Evolutionary conservation across 2,888 invertebrate species (phyloP), one percentile per base, ranked within the genome.

Genomic region (Coenonympha glycerion): DNA sequence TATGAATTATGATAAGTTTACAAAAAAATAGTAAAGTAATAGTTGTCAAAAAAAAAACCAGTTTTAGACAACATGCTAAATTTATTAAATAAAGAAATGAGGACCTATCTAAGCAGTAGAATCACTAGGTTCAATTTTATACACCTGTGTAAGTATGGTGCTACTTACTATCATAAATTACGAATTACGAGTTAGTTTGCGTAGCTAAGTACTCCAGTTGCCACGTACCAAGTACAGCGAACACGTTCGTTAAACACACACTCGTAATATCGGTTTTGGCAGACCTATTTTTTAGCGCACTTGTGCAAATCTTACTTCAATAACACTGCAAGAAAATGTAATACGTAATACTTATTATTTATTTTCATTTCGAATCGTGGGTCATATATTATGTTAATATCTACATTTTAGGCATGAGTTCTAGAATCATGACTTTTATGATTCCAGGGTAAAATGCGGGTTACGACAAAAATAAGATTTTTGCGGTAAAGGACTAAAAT

Each of bases 301-400:
- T 55, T 55, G 47, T 49, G 36, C 47, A 52, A 49, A 56, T 51
- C n/a, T 41, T 41, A 11, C 18, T 16, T 41, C 13, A 6, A 16
- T 41, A 6, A 28, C n/a, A 41, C 11, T 11, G 36, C 19, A 36
- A 33, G 16, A 33, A 15, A 9, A 18, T 33, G 18, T 6, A 33
- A 33, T n/a, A n/a, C n/a, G n/a, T n/a, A n/a, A n/a, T n/a, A n/a
- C n/a, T n/a, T n/a, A n/a, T n/a, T n/a, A n/a, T n/a, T n/a, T n/a
- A n/a, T n/a, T n/a, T n/a, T n/a, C 6, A 6, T 16, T 9, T 6
- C 8, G 4, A 33, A 33, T 33, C 6, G 6, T 33, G 9, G 9
- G 9, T 28, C 28, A 28, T n/a, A 28, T 28, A 5, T 8, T 28
- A 28, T 3, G n/a, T 9, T 5, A 11, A 26, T n/a, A n/a, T n/a